Base-by-base conservation (phyloP, 2,888 invertebrate species). In the Eurois occulta region DNA sequence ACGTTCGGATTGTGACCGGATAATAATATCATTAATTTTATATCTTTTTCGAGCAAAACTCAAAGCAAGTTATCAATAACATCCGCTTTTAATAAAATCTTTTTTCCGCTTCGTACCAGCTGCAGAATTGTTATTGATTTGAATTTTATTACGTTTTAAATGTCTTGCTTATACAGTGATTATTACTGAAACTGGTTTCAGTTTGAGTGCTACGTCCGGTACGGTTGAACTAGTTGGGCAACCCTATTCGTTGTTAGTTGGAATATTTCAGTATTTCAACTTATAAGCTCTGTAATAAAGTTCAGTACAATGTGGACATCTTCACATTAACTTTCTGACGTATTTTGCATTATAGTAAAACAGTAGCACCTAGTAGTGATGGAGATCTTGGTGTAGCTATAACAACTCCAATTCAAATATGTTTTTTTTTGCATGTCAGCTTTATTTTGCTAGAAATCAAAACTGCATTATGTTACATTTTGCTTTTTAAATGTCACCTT, bases 11-110 rank as follows among this genome's bases (percentile, higher is more conserved):
- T 68, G 70, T 58, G 68, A 64, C 41, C 72, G 85, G 82, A 76
- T 55, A n/a, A n/a, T n/a, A n/a, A n/a, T n/a, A 48, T 83, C 21
- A 64, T 85, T 75, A 72, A 62, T 64, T 81, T 70, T 43, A 64
- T 74, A 64, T 66, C 58, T 69, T 79, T 52, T 84, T n/a, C 38
- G 38, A 65, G 11, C 16, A 55, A 81, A 72, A 68, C 48, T 80
- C 80, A 48, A 69, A 69, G 48, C 48, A 32, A n/a, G 24, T 69
- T 67, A 71, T 67, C 84, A 79, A 79, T 78, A 71, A 84, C 71
- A 81, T 81, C 80, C 46, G 79, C 35, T 71, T 81, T 55, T 4
- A n/a, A 65, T 65, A 38, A n/a, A 62, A 85, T 35, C 16, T 48
- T 69, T 82, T 64, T 41, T 0, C 41, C 6, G 64, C n/a, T 69